Evolutionary conservation across 2,888 invertebrate species (phyloP), one percentile per base, ranked within the genome.

Genomic region (Eristalis arbustorum): DNA sequence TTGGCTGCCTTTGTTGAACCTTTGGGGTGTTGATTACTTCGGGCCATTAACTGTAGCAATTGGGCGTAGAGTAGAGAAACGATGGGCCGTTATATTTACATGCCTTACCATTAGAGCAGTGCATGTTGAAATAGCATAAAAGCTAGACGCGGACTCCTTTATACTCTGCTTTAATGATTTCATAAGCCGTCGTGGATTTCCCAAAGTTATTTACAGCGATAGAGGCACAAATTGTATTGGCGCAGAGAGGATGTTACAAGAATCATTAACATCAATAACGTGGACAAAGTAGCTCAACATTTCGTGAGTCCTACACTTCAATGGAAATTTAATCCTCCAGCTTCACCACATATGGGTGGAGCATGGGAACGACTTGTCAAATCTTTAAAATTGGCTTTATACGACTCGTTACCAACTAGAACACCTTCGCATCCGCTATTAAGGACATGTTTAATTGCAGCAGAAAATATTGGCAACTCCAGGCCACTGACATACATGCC

Each of bases 301-400:
- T 83, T 83, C 66, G 11, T 62, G 0, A 66, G 22, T 14, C 37
- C 64, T 49, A 57, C 25, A 18, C 64, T 88, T 1, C n/a, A n/a
- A n/a, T n/a, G n/a, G n/a, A n/a, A 75, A 6, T 89, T 89, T 31
- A 89, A 88, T 37, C 88, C 89, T 0, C 89, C 89, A 10, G 76
- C 81, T 0, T 61, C 89, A 10, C 89, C 89, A 8, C 89, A 89
- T 25, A 89, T 73, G 73, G n/a, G n/a, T 1, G 73, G 78, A 84
- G 83, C 89, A 64, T 18, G 89, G 89, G 31, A 71, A 73, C 22
- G 64, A 0, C 28, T 71, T 3, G 64, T 71, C 0, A 31, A 25
- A 23, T 69, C 18, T n/a, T 84, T 89, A n/a, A 89, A 88, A 37
- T 73, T 23, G 22, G 76, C 40, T 2, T 34, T 77, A 11, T 57